phyloP scores from a whole-genome alignment of 2,797 vertebrate species.

The Prionace glauca region DNA sequence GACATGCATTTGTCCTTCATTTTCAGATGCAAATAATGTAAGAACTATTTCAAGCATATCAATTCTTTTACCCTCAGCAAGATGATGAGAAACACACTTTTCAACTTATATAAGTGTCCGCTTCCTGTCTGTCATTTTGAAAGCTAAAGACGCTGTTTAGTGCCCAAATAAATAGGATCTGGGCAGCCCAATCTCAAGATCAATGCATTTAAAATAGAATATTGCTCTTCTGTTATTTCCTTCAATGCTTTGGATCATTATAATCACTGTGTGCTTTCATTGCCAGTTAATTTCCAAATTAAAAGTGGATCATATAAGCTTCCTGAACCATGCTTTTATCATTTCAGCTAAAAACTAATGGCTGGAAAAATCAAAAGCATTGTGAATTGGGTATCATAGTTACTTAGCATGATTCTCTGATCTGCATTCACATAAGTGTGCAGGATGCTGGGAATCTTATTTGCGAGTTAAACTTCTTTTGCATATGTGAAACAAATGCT shows the following conservation, averaged over 20 bases:
- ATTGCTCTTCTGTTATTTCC: too few relatives aligned
- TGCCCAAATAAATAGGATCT: neutral
- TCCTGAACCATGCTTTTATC: neutral
- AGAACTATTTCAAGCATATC: too few relatives aligned
- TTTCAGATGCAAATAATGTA: neutral
- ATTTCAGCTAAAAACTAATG: neutral
- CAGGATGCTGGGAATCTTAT: neutral
- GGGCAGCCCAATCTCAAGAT: too few relatives aligned
- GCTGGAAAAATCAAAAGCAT: neutral
- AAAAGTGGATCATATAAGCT: neutral
- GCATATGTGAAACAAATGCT: neutral
- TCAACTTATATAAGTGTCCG: too few relatives aligned
- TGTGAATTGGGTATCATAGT: neutral
- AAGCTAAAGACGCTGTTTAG: neutral
- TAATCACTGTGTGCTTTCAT: neutral
- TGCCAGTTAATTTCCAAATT: neutral
- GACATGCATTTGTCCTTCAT: neutral
- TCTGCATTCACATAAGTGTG: neutral
- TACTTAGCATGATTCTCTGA: neutral
- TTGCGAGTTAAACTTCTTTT: neutral
- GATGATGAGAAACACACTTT: too few relatives aligned
- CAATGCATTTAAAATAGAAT: too few relatives aligned
- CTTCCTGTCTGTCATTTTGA: neutral
- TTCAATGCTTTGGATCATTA: neutral
- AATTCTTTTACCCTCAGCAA: too few relatives aligned